Conservation (phyloP, 2,888 invertebrate genomes). For the Alsophila aescularia region DNA sequence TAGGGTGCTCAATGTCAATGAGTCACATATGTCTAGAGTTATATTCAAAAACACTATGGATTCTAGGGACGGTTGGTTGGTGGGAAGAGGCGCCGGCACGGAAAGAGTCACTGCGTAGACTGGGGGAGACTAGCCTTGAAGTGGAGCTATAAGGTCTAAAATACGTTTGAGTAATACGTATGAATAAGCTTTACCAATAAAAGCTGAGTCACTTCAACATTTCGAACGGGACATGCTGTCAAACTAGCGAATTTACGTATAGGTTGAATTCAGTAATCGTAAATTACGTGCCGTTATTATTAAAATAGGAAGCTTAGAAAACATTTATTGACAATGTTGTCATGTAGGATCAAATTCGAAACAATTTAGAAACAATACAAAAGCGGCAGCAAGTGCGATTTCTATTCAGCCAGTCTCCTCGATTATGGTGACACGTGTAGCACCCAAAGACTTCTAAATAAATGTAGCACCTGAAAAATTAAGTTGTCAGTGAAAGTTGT, state of each 20-base stretch:
- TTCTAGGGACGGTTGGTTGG: background rate
- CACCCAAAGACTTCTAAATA: too few relatives aligned
- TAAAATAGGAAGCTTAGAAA: too few relatives aligned
- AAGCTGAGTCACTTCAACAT: background rate
- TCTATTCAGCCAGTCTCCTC: constrained; percentile 36
- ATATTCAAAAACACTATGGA: background rate
- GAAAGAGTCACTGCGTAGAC: background rate
- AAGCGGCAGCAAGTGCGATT: constrained; percentile 15
- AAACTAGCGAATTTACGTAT: constrained; percentile 3
- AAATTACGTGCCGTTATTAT: too few relatives aligned
- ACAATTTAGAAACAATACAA: constrained; percentile 13
- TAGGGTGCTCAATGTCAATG: too few relatives aligned
- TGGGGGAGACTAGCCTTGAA: background rate
- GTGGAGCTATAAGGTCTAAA: background rate
- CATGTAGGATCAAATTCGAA: too few relatives aligned
- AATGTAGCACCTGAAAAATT: constrained; percentile 43
- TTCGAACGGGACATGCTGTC: background rate
- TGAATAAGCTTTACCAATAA: constrained; percentile 2
- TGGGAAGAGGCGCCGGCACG: background rate
- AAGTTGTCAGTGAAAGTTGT: constrained; percentile 52
- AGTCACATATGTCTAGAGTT: too few relatives aligned
- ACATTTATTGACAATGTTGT: too few relatives aligned
- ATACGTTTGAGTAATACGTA: background rate
- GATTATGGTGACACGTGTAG: constrained; percentile 23
- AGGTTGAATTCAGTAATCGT: too few relatives aligned